Conservation (phyloP, 2,113 vertebrate genomes). For the Strix uralensis region DNA sequence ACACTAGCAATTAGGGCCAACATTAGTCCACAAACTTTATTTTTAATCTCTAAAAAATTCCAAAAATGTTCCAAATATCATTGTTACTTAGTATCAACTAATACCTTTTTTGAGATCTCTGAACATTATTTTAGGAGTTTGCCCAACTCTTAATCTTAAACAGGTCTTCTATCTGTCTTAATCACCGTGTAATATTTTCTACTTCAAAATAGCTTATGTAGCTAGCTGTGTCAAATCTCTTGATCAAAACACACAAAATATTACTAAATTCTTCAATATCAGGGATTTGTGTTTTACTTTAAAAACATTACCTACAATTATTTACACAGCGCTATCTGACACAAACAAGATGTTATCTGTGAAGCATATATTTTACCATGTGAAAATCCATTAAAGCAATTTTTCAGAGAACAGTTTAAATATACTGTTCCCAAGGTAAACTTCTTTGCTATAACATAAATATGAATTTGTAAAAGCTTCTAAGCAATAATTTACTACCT, state of each 20-base stretch:
- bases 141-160: not conserved
- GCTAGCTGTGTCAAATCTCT: not conserved
- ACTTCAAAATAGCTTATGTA: not conserved
- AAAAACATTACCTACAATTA: slow-evolving; percentile 16
- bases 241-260: not conserved
- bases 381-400: slow-evolving; percentile 42
- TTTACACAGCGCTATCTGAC: slow-evolving; percentile 8
- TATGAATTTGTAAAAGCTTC: slow-evolving; percentile 38
- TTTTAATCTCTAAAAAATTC: not conserved
- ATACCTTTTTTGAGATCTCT: not conserved
- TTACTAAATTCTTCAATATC: not conserved
- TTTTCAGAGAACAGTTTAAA: slow-evolving; percentile 39
- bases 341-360: slow-evolving; percentile 32
- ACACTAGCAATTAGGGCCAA: not conserved
- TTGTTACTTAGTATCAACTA: not conserved
- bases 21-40: not conserved
- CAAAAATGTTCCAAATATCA: not conserved
- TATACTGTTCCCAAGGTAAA: slow-evolving; percentile 28
- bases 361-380: not conserved
- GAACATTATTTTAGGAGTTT: not conserved
- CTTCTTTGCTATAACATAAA: slow-evolving; percentile 17
- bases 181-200: not conserved
- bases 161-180: not conserved
- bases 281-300: not conserved
- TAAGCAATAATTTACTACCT: slow-evolving; percentile 29